Evolutionary conservation across 2,888 invertebrate genomes (phyloP), one percentile per base, ranked within the genome.

Genomic region (Augiades crinisus): DNA sequence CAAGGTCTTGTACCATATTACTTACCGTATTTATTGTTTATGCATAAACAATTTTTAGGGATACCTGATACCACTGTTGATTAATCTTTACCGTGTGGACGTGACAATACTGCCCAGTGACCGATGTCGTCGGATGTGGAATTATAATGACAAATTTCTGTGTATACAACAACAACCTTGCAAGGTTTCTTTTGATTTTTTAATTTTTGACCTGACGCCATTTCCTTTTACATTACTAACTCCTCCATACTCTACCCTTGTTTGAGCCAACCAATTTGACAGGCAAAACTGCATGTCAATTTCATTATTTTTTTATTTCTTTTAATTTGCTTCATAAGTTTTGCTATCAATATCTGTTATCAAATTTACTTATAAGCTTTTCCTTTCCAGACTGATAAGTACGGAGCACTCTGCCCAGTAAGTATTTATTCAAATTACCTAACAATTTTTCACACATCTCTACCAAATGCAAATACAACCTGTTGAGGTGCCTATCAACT

Each of bases 401-500:
- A 65, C 58, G 86, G 86, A 59, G 78, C 78, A 1, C 58, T 86
- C 44, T 86, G 86, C 66, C 87, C 87, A 54, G 87, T 86, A 68
- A 83, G 82, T 80, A 57, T 3, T 22, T 2, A 22, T 6, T 3
- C n/a, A 38, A 1, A 12, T 22, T 21, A 13, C 13, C 17, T 22
- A 27, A 38, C 14, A 16, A 1, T 21, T 16, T 6, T 40, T 40
- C 1, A 24, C 12, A 5, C 7, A 10, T 10, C 24, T 2, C n/a
- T 24, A 2, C 24, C 24, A 24, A 3, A 10, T 5, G 27, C 10
- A 10, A 27, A 27, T 5, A 19, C 5, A 19, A 19, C n/a, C 19
- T 19, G 5, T 19, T 19, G 19, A 19, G 5, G n/a, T n/a, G n/a
- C n/a, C n/a, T n/a, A n/a, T n/a, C n/a, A n/a, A n/a, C n/a, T n/a